Percentiles rank a stretch among this genome's conserved stretches.
Evolutionary conservation across 1,140 invertebrate genomes (phyloP).

Genomic region (Drosophila prosaltans): DNA sequence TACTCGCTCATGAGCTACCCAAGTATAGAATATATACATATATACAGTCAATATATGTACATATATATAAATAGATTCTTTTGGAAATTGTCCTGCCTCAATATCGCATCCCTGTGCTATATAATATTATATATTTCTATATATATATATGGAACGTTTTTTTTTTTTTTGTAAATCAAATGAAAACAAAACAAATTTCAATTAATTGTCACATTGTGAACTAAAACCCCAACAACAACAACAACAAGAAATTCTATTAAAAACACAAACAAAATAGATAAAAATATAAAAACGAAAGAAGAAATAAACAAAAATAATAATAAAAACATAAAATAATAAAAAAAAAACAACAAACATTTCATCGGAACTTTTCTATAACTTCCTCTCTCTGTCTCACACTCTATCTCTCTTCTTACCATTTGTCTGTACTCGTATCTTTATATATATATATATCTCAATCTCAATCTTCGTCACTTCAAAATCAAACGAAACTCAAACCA

Average conservation of each 20-base stretch:
- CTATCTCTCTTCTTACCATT: slow-evolving; percentile 4
- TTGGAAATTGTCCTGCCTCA: slow-evolving; percentile 19
- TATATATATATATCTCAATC: slow-evolving; percentile 4
- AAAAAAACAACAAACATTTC: not conserved
- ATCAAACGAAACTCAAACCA: slow-evolving; percentile 26
- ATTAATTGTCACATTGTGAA: slow-evolving; percentile 53
- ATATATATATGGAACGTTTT: slow-evolving; percentile 39
- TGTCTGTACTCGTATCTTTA: slow-evolving; percentile 11
- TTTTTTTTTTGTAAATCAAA: not conserved
- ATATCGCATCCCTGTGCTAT: not conserved
- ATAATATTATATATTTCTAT: slow-evolving; percentile 1
- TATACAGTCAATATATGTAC: too few species aligned
- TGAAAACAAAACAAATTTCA: slow-evolving; percentile 26
- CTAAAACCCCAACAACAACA: not conserved
- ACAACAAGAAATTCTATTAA: not conserved
- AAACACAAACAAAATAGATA: not conserved
- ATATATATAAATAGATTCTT: not conserved
- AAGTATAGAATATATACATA: too few species aligned
- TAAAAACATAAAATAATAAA: not conserved
- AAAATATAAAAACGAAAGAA: not conserved
- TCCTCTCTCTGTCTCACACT: slow-evolving; percentile 14
- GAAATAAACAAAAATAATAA: not conserved
- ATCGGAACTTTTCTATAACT: slow-evolving; percentile 31
- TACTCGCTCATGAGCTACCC: too few species aligned
- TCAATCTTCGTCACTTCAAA: not conserved